phyloP scores from a whole-genome alignment of 1,140 invertebrate species.

The Tetragonula clypearis region DNA sequence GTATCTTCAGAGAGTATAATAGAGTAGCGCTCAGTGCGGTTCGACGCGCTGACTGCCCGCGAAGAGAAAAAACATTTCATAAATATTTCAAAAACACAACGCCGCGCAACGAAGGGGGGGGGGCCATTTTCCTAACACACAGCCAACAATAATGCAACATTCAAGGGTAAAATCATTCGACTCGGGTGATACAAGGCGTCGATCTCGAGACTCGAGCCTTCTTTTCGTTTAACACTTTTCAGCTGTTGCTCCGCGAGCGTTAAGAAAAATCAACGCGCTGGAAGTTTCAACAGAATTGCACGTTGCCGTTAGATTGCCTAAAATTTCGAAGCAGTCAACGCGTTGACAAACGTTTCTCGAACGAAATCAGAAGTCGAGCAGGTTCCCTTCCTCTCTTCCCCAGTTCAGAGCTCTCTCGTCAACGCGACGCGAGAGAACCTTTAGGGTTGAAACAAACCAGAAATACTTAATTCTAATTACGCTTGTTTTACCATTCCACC shows the following conservation, averaged over 20 bases:
- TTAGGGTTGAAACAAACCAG: neutral
- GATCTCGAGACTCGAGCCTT: too few species aligned
- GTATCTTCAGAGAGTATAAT: too few species aligned
- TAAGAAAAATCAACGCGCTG: neutral
- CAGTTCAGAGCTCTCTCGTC: neutral
- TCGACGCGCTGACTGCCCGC: conserved; percentile 31
- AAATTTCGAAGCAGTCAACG: conserved; percentile 32
- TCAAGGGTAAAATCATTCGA: conserved; percentile 15
- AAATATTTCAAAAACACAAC: conserved; percentile 50
- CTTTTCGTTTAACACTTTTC: neutral
- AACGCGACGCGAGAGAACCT: neutral
- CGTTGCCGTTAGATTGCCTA: neutral
- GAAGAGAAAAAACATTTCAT: conserved; percentile 13
- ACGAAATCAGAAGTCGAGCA: neutral
- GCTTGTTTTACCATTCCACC: neutral
- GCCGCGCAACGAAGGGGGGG: conserved; percentile 16
- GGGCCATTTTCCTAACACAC: conserved; percentile 10
- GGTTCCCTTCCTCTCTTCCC: neutral
- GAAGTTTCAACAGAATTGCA: neutral
- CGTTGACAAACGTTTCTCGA: neutral
- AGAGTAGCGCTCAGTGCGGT: neutral
- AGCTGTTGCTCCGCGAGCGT: neutral
- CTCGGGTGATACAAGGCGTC: conserved; percentile 19
- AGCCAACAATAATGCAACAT: conserved; percentile 37
- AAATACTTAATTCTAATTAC: neutral